Percentiles rank a stretch among this genome's conserved stretches.
These are phyloP conservation scores for Aix galericulata DNA, from an alignment of 2,113 vertebrate species.

Conservation along the genomic window DNA sequence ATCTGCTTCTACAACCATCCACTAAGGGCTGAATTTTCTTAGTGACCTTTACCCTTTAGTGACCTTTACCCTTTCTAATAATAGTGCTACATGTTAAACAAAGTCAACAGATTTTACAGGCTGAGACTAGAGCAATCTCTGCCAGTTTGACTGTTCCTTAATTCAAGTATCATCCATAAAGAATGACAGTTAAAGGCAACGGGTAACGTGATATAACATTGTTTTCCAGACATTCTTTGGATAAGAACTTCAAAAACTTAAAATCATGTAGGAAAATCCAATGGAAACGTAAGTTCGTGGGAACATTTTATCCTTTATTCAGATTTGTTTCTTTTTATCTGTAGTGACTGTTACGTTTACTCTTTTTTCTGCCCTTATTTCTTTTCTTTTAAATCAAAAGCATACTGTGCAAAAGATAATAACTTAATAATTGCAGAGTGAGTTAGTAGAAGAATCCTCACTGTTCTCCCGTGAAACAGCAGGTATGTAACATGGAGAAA, in stretches of 20 bases:
- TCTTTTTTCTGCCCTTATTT: not conserved
- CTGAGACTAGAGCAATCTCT: not conserved
- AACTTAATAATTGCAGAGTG: not conserved
- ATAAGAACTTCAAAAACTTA: not conserved
- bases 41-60: not conserved
- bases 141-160: not conserved
- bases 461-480: not conserved
- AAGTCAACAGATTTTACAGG: not conserved
- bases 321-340: not conserved
- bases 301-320: not conserved
- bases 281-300: not conserved
- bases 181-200: not conserved
- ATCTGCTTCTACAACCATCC: not conserved
- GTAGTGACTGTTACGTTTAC: not conserved
- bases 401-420: not conserved
- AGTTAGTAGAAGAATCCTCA: not conserved
- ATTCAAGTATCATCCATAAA: not conserved
- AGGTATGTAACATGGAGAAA: not conserved
- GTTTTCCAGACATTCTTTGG: not conserved
- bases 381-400: not conserved
- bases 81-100: not conserved
- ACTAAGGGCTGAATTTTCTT: not conserved
- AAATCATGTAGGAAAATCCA: not conserved
- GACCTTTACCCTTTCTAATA: not conserved
- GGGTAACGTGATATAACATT: not conserved